phyloP scores from a whole-genome alignment of 1,140 invertebrate species.

The Euura lappo region DNA sequence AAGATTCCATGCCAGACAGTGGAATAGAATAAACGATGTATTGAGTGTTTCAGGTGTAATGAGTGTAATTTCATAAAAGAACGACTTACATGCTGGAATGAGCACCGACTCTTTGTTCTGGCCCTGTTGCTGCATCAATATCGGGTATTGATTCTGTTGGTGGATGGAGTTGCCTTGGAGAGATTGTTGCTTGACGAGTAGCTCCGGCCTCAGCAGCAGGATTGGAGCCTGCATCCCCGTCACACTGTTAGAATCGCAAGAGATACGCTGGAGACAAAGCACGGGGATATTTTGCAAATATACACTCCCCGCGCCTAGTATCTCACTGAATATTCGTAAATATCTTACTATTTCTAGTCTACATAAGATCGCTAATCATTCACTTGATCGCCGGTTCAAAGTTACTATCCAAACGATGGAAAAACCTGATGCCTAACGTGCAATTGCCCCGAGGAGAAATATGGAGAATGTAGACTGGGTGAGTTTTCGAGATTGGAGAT shows the following conservation, averaged over 20 bases:
- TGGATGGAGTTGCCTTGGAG: neutral
- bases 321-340: conserved; percentile 20
- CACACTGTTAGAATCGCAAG: conserved; percentile 60
- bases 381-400: too few species aligned
- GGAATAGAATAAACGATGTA: too few species aligned
- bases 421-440: too few species aligned
- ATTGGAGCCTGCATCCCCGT: conserved; percentile 54
- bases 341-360: conserved; percentile 8
- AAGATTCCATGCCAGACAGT: too few species aligned
- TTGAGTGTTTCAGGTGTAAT: too few species aligned
- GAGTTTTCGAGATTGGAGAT: too few species aligned
- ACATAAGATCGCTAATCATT: neutral
- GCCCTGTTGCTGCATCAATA: neutral
- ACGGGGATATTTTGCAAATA: conserved; percentile 38
- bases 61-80: too few species aligned
- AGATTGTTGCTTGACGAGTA: conserved; percentile 10
- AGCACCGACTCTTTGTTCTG: neutral
- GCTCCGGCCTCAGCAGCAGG: conserved; percentile 35
- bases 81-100: neutral
- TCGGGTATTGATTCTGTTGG: neutral
- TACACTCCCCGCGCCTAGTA: conserved; percentile 40
- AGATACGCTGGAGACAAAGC: conserved; percentile 51
- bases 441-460: too few species aligned
- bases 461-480: too few species aligned
- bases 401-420: too few species aligned